Conservation (phyloP, 2,888 invertebrate genomes). For the Bedellia somnulentella region DNA sequence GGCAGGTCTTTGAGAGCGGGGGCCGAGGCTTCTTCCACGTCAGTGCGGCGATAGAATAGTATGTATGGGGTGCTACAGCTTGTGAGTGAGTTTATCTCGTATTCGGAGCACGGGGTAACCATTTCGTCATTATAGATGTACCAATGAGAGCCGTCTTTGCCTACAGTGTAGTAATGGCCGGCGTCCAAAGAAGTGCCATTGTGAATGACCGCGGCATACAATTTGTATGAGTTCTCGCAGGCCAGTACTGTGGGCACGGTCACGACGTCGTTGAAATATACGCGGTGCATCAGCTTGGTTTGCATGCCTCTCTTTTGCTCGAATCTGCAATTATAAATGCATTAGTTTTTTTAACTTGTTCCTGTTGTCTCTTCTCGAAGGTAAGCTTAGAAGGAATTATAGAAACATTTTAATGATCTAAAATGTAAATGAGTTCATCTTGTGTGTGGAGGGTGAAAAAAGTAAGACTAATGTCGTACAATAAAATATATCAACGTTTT, state of each 20-base stretch:
- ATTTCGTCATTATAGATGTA: constrained; percentile 79
- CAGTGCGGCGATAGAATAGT: constrained; percentile 67
- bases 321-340: constrained; percentile 21
- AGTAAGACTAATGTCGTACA: too few species aligned
- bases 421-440: too few species aligned
- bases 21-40: constrained; percentile 33
- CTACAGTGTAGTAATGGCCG: constrained; percentile 87
- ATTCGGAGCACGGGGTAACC: constrained; percentile 64
- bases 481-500: too few species aligned
- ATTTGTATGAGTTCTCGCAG: constrained; percentile 57
- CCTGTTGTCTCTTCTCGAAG: too few species aligned
- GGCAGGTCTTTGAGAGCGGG: constrained; percentile 32
- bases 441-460: too few species aligned
- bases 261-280: constrained; percentile 61
- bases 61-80: constrained; percentile 83
- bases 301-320: constrained; percentile 62
- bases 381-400: too few species aligned
- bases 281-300: constrained; percentile 77
- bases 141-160: constrained; percentile 71
- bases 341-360: too few species aligned
- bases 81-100: constrained; percentile 63
- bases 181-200: constrained; percentile 81
- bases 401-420: too few species aligned
- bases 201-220: constrained; percentile 85
- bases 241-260: constrained; percentile 38